phyloP scores from a whole-genome alignment of 1,140 invertebrate species.

The Linepithema humile region DNA sequence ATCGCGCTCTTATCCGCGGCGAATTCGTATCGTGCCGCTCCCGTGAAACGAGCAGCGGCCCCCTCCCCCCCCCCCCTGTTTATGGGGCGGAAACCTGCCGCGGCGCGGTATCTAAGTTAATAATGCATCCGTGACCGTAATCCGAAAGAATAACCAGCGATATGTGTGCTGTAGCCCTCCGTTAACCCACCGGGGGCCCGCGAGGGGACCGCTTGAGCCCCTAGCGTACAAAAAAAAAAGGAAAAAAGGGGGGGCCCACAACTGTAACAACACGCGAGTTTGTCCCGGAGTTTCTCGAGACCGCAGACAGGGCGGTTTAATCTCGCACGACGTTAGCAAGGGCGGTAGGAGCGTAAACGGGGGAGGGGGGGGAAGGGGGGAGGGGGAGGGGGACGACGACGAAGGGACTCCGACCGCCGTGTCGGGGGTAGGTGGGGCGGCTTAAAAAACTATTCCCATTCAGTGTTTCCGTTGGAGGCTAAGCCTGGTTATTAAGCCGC shows the following conservation, averaged over 20 bases:
- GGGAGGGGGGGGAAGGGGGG: background rate
- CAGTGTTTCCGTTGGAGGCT: slow-evolving; percentile 80
- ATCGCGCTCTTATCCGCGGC: slow-evolving; percentile 1
- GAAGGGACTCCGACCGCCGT: slow-evolving; percentile 39
- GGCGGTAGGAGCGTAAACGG: background rate
- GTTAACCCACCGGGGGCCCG: slow-evolving; percentile 35
- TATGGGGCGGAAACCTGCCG: slow-evolving; percentile 25
- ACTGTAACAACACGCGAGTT: slow-evolving; percentile 79
- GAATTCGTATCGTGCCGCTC: background rate
- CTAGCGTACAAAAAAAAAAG: slow-evolving; percentile 60
- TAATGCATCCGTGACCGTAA: slow-evolving; percentile 52
- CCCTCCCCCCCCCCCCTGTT: slow-evolving; percentile 4
- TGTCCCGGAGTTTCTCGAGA: slow-evolving; percentile 51
- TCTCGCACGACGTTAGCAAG: slow-evolving; percentile 54
- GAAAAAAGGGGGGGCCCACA: slow-evolving; percentile 61
- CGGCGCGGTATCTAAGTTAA: slow-evolving; percentile 51
- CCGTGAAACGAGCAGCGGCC: slow-evolving; percentile 39
- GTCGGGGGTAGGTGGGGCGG: slow-evolving; percentile 66
- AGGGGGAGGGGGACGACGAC: background rate
- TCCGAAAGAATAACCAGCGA: slow-evolving; percentile 56
- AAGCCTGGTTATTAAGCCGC: slow-evolving; percentile 74
- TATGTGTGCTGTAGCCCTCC: slow-evolving; percentile 48
- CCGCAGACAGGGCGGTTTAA: slow-evolving; percentile 63
- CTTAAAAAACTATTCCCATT: slow-evolving; percentile 80
- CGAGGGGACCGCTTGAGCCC: slow-evolving; percentile 57